Evolutionary conservation across 2,888 invertebrate genomes (phyloP).

Genomic region (Anagyrus pseudococci): DNA sequence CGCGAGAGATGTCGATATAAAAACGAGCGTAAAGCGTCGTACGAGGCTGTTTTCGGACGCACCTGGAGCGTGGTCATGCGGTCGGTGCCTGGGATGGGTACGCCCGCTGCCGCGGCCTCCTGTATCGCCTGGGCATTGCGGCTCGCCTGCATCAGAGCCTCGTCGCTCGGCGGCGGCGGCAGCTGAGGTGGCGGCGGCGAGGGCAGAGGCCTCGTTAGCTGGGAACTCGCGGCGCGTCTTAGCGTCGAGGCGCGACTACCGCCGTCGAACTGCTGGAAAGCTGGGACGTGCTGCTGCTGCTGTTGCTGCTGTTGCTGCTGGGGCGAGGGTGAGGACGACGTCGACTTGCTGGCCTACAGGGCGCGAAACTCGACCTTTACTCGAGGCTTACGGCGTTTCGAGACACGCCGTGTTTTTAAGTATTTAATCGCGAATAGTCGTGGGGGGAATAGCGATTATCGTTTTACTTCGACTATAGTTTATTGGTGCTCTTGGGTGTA

Average conservation of each 20-base stretch:
- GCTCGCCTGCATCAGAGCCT: slow-evolving; percentile 25
- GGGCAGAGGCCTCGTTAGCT: slow-evolving; percentile 49
- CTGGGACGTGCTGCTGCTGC: slow-evolving; percentile 6
- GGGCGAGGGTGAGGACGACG: slow-evolving; percentile 27
- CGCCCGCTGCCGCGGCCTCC: slow-evolving; percentile 21
- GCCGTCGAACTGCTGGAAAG: slow-evolving; percentile 19
- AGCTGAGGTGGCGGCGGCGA: slow-evolving; percentile 34
- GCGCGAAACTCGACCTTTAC: slow-evolving; percentile 52
- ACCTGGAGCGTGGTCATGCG: slow-evolving; percentile 60
- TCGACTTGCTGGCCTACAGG: slow-evolving; percentile 47
- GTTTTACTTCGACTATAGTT: too few relatives aligned
- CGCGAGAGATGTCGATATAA: too few relatives aligned
- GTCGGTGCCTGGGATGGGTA: slow-evolving; percentile 50
- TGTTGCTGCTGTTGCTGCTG: slow-evolving; percentile 12
- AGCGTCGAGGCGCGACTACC: slow-evolving; percentile 14
- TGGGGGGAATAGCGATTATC: too few relatives aligned
- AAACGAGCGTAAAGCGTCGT: too few relatives aligned
- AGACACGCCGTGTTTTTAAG: neutral
- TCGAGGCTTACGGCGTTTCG: slow-evolving; percentile 3
- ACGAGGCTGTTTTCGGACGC: too few relatives aligned
- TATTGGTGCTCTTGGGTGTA: too few relatives aligned
- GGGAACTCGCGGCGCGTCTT: slow-evolving; percentile 23
- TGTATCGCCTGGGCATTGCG: neutral
- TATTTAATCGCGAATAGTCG: too few relatives aligned
- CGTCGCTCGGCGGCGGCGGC: neutral